Base-by-base conservation (phyloP, 2,888 invertebrate genomes). In the Leucophenga montana region DNA sequence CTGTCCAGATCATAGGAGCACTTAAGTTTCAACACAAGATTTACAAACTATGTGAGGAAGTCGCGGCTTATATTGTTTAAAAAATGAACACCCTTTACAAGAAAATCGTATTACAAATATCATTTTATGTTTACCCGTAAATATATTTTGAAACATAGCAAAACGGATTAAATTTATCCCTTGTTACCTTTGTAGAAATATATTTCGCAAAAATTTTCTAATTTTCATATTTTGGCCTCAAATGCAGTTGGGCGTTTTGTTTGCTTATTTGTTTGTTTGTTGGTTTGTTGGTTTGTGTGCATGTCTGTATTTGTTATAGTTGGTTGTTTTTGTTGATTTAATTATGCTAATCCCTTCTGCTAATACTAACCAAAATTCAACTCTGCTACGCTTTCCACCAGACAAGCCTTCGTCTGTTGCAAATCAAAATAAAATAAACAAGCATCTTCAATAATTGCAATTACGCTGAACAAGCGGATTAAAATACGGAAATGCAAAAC, bases 241-340 rank as follows among this genome's bases (percentile, higher is more conserved):
- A 46, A 50, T 50, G 50, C 50, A 39, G 1, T 53, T 53, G 8
- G 16, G 9, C 16, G 8, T 56, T 20, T 56, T 27, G 56, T 56
- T 22, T 31, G 31, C 16, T n/a, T 8, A 1, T n/a, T 65, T 67
- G 62, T 73, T 77, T 71, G 48, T 20, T 14, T 46, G 22, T 50
- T 50, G 11, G 20, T 46, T 33, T 39, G 9, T 6, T 8, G 27
- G 76, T 70, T 74, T 79, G 79, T 80, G 80, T 80, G 77, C 71
- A 73, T 75, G 73, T 73, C 73, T 78, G 33, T 59, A 46, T 77
- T 75, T 73, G 64, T 62, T 8, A 9, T 46, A n/a, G 50, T 54
- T 14, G 48, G 4, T 56, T 48, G 46, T 64, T 39, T 39, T 39
- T 68, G 56, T 62, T 50, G 62, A 53, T 62, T 68, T 68, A 64